A percentile compares a stretch with the other conserved stretches of the same genome.
Conservation (phyloP, 2,113 vertebrate species). For the Setophaga kirtlandii region DNA sequence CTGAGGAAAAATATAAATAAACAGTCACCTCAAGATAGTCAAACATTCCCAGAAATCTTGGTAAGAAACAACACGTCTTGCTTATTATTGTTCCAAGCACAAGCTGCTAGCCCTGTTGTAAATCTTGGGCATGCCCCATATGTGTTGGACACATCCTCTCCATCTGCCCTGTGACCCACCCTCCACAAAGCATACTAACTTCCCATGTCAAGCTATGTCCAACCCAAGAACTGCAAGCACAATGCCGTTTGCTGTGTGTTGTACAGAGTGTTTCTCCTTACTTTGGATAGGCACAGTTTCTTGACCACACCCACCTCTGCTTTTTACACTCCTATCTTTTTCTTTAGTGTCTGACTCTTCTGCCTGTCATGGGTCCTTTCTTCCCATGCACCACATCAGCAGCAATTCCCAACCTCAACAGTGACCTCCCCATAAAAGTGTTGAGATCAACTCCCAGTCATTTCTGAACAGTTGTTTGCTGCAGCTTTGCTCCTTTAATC, state of each 20-base stretch:
- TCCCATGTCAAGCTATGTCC: rapidly evolving
- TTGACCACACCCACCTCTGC: not conserved
- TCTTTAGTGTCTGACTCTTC: not conserved
- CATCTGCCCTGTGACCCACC: not conserved
- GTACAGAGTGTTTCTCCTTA: not conserved
- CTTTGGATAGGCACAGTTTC: not conserved
- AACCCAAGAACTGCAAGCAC: not conserved
- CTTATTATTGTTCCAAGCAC: not conserved
- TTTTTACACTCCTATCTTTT: not conserved
- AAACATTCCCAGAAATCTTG: not conserved
- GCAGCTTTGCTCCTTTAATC: not conserved
- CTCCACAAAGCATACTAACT: not conserved
- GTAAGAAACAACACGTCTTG: not conserved
- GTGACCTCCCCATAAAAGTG: not conserved
- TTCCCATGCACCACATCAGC: not conserved
- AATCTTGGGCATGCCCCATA: not conserved
- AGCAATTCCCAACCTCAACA: not conserved
- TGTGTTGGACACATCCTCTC: not conserved
- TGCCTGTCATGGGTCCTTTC: not conserved
- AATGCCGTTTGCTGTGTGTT: not conserved
- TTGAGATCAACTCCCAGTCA: not conserved
- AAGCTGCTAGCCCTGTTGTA: not conserved
- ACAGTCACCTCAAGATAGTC: not conserved
- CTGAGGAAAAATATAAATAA: not conserved
- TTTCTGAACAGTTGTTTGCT: not conserved